phyloP scores from a whole-genome alignment of 1,140 invertebrate genomes.

The Drosophila pallidifrons region DNA sequence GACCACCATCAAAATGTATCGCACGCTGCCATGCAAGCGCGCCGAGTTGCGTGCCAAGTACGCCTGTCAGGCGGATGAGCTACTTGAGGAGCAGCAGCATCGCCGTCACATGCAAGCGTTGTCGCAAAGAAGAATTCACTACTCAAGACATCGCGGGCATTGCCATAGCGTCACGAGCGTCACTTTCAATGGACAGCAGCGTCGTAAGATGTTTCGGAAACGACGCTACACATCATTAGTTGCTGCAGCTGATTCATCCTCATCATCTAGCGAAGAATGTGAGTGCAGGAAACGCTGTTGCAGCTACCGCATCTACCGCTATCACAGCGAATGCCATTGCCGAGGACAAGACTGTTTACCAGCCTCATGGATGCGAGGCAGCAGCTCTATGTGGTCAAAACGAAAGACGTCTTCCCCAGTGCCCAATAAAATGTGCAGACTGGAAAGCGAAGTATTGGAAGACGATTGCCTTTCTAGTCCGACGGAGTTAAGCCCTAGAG shows the following conservation, averaged over 20 bases:
- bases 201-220: conserved; percentile 52
- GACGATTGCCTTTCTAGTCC: too few species aligned
- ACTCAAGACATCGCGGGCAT: conserved; percentile 16
- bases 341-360: not conserved
- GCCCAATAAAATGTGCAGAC: too few species aligned
- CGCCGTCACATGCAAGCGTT: conserved; percentile 62
- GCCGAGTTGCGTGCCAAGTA: conserved; percentile 73
- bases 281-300: conserved; percentile 51
- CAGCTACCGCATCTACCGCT: conserved; percentile 23
- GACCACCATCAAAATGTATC: conserved; percentile 70
- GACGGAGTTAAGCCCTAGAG: too few species aligned
- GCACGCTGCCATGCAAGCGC: conserved; percentile 60
- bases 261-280: conserved; percentile 57
- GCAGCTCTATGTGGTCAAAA: too few species aligned
- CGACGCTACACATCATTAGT: conserved; percentile 47
- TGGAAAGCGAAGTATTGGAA: too few species aligned
- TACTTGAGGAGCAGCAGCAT: conserved; percentile 62
- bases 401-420: too few species aligned
- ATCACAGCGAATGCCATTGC: not conserved
- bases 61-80: conserved; percentile 24
- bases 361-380: too few species aligned
- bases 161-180: not conserved
- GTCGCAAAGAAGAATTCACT: conserved; percentile 27
- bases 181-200: conserved; percentile 19
- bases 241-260: conserved; percentile 10